These are phyloP conservation scores for Falco columbarius DNA, from an alignment of 2,797 vertebrate genomes.

Conservation along the genomic window DNA sequence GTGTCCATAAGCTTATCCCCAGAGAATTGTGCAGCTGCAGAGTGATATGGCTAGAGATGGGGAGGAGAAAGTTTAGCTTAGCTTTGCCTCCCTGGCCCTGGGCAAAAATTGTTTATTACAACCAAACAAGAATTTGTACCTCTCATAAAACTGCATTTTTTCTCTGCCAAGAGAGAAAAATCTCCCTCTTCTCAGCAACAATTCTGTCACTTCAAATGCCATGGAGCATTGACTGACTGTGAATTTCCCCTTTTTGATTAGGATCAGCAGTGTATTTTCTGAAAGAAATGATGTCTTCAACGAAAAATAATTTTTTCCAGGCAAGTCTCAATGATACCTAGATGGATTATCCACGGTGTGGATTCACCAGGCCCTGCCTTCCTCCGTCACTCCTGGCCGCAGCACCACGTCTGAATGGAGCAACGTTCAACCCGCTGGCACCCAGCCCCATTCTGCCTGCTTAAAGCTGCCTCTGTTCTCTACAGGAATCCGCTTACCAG, in stretches of 20 bases:
- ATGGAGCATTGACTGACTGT: not conserved
- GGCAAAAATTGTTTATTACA: constrained; percentile 46
- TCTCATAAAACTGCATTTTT: constrained; percentile 8
- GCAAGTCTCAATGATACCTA: not conserved
- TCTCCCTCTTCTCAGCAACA: not conserved
- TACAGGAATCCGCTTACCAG: not conserved
- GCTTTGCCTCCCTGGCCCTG: constrained; percentile 26
- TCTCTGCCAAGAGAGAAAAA: not conserved
- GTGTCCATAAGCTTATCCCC: constrained; percentile 51
- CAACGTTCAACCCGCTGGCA: not conserved
- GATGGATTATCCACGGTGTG: fast-evolving
- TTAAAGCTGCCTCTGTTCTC: constrained; percentile 31
- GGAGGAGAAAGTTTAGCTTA: constrained; percentile 26
- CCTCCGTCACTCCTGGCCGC: not conserved
- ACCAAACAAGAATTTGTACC: constrained; percentile 9
- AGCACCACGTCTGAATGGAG: not conserved
- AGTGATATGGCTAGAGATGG: constrained; percentile 42
- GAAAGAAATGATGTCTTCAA: not conserved
- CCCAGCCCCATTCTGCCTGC: not conserved
- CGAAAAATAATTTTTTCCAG: not conserved
- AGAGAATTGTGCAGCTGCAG: constrained; percentile 57
- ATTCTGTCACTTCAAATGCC: not conserved
- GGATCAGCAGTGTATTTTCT: not conserved
- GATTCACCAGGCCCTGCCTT: not conserved
- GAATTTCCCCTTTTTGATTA: not conserved